These are phyloP conservation scores for Polietes domitor DNA, from an alignment of 2,888 invertebrate species.

Conservation along the genomic window DNA sequence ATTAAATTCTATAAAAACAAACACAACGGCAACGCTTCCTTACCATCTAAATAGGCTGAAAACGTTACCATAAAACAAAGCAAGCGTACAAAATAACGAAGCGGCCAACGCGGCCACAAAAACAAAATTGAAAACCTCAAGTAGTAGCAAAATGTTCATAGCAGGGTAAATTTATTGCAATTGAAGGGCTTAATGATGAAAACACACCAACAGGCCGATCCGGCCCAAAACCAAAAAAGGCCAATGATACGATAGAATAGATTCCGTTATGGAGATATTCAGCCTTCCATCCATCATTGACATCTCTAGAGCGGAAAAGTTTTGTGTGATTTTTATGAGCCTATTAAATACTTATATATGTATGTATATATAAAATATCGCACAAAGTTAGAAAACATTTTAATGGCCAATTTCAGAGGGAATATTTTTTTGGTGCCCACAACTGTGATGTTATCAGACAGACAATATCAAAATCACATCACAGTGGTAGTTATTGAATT, in stretches of 20 bases:
- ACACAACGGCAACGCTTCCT: constrained; percentile 34
- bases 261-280: background rate
- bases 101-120: background rate
- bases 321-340: too few species aligned
- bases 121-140: background rate
- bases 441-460: too few species aligned
- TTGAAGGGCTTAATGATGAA: constrained; percentile 23
- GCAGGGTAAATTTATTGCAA: constrained; percentile 21
- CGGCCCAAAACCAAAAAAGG: background rate
- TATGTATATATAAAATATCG: too few species aligned
- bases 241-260: background rate
- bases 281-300: too few species aligned
- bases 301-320: background rate
- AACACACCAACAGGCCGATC: background rate
- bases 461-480: too few species aligned
- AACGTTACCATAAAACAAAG: constrained; percentile 24
- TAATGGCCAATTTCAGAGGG: too few species aligned
- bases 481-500: too few species aligned
- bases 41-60: constrained; percentile 44
- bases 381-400: too few species aligned
- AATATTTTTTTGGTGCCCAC: too few species aligned
- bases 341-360: too few species aligned
- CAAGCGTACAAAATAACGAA: background rate
- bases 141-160: constrained; percentile 16
- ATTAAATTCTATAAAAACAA: constrained; percentile 76